Conservation (phyloP, 2,888 invertebrate genomes). For the Actias luna region DNA sequence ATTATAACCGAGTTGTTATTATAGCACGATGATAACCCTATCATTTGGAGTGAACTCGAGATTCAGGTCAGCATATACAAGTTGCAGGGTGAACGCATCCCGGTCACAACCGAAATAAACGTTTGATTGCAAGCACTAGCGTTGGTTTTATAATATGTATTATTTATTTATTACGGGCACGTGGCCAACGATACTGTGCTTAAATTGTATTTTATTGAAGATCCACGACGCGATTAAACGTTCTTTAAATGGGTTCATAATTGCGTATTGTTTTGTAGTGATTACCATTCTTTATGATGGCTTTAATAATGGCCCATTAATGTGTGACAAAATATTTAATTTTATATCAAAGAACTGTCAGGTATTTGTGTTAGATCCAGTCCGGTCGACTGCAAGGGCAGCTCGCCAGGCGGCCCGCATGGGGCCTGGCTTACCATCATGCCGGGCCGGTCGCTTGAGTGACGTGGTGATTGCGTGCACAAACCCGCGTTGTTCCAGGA, state of each 20-base stretch:
- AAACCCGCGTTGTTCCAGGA: too few species aligned
- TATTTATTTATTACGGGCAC: slow-evolving; percentile 5
- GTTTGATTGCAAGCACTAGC: slow-evolving; percentile 1
- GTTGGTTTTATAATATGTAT: slow-evolving; percentile 10
- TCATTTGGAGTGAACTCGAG: slow-evolving; percentile 44
- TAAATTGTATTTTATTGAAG: slow-evolving; percentile 8
- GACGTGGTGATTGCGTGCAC: too few species aligned
- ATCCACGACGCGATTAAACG: not conserved
- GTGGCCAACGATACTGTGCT: slow-evolving; percentile 1
- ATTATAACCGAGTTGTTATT: not conserved
- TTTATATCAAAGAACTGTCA: not conserved
- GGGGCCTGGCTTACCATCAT: too few species aligned
- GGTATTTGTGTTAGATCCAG: not conserved
- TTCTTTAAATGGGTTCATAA: slow-evolving; percentile 4
- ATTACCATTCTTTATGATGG: not conserved
- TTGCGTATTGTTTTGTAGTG: not conserved
- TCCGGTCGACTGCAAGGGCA: too few species aligned
- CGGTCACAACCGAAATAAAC: slow-evolving; percentile 19
- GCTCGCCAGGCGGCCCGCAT: too few species aligned
- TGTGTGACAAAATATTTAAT: not conserved
- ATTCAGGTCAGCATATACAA: slow-evolving; percentile 59
- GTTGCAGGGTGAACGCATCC: slow-evolving; percentile 24
- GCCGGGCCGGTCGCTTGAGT: too few species aligned
- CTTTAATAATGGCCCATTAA: not conserved
- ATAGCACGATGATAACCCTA: not conserved